Evolutionary conservation across 1,140 invertebrate species (phyloP).

Genomic region (Dolichoris vasculosae): DNA sequence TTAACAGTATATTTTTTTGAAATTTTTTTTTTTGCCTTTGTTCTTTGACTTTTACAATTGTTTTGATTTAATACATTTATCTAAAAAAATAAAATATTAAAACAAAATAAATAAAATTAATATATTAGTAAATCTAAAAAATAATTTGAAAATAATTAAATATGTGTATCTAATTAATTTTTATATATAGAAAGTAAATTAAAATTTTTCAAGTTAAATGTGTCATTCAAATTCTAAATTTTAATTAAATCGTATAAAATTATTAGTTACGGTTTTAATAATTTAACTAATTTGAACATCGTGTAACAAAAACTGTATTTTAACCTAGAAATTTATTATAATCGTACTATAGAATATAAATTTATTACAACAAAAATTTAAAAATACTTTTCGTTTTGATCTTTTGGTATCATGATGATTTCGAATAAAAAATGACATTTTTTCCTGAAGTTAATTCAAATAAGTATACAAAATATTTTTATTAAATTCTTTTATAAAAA

Average conservation of each 20-base stretch:
- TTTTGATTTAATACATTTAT: slow-evolving; percentile 54
- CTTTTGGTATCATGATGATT: slow-evolving; percentile 54
- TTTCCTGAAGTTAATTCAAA: slow-evolving; percentile 1
- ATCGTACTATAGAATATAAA: not conserved
- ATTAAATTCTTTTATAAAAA: not conserved
- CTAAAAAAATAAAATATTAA: slow-evolving; percentile 49
- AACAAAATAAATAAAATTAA: slow-evolving; percentile 1
- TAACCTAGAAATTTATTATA: slow-evolving; percentile 53
- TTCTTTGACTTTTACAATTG: slow-evolving; percentile 37
- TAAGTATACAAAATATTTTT: not conserved
- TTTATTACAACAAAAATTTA: slow-evolving; percentile 4
- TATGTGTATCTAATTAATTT: no score
- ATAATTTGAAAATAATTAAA: not conserved
- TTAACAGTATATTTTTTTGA: slow-evolving; percentile 20
- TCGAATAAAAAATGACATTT: slow-evolving; percentile 68
- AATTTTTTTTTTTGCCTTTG: slow-evolving; percentile 27
- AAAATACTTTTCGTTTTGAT: slow-evolving; percentile 64
- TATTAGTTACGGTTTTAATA: not conserved
- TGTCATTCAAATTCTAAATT: not conserved
- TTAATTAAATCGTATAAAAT: not conserved
- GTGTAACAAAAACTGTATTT: slow-evolving; percentile 22
- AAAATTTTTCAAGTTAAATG: not conserved
- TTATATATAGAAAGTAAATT: not conserved
- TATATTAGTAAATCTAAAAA: slow-evolving; percentile 1
- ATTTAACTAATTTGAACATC: slow-evolving; percentile 38